Conservation (phyloP, 2,113 vertebrate species). For the Aythya baeri region DNA sequence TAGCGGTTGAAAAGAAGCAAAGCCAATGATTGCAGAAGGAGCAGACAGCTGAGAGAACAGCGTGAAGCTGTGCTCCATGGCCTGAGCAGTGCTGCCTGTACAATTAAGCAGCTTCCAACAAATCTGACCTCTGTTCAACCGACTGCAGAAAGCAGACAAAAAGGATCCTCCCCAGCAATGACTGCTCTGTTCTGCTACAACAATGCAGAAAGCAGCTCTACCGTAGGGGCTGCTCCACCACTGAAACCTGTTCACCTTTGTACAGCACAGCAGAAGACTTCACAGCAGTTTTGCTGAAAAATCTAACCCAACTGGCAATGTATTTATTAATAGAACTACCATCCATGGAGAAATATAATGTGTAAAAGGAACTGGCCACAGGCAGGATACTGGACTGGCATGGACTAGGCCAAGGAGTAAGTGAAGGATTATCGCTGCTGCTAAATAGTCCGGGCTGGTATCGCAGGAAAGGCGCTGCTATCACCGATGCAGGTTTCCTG, state of each 20-base stretch:
- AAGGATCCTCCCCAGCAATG: slow-evolving; percentile 49
- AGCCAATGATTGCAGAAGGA: slow-evolving; percentile 55
- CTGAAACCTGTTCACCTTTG: slow-evolving; percentile 34
- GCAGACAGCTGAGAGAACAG: slow-evolving; percentile 63
- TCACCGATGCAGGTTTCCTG: neutral
- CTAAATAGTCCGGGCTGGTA: neutral
- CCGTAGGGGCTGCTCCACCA: slow-evolving; percentile 33
- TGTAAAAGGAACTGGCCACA: neutral
- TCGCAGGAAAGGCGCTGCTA: neutral
- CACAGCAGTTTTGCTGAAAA: slow-evolving; percentile 19
- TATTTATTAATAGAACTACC: slow-evolving; percentile 29
- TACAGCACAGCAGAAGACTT: slow-evolving; percentile 21
- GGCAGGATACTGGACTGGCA: neutral
- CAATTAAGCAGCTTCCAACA: slow-evolving; percentile 64
- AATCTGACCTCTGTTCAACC: slow-evolving; percentile 38
- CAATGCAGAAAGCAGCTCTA: slow-evolving; percentile 33
- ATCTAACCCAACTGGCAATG: neutral
- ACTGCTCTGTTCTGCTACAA: slow-evolving; percentile 47
- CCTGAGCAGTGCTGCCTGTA: slow-evolving; percentile 49
- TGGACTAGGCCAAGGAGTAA: neutral
- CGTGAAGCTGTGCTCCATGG: slow-evolving; percentile 45
- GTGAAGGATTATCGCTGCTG: neutral
- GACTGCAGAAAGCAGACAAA: slow-evolving; percentile 57
- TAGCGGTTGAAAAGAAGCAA: slow-evolving; percentile 16
- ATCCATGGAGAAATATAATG: neutral